Evolutionary conservation across 2,888 invertebrate genomes (phyloP).

Genomic region (Phalera bucephala): DNA sequence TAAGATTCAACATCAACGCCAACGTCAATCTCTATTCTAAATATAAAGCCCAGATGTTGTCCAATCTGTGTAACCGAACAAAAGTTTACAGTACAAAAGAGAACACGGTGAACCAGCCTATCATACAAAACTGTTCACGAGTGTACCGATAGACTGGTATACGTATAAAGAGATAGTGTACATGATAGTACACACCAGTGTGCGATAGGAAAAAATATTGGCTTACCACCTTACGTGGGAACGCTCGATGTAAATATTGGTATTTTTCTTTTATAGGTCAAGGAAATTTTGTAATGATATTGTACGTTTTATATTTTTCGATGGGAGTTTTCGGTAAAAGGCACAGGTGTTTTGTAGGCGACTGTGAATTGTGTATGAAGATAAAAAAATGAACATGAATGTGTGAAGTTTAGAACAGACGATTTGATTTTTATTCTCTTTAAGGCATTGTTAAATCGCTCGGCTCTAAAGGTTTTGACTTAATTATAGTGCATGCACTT

Average conservation of each 20-base stretch:
- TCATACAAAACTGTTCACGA: background rate
- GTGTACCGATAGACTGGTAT: background rate
- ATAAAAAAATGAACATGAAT: too few species aligned
- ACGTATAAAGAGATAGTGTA: background rate
- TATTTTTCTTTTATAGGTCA: background rate
- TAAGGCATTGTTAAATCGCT: too few species aligned
- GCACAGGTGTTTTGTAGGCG: too few species aligned
- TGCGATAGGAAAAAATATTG: background rate
- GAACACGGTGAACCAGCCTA: background rate
- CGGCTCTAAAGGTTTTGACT: too few species aligned
- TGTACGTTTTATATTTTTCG: background rate
- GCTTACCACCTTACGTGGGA: background rate
- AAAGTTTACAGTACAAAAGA: background rate
- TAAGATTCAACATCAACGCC: too few species aligned
- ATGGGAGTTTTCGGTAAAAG: conserved; percentile 6
- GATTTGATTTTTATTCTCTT: too few species aligned
- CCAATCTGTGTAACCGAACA: too few species aligned
- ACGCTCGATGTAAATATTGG: background rate
- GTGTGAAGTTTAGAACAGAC: too few species aligned
- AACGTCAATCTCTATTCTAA: too few species aligned
- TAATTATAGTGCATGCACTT: too few species aligned
- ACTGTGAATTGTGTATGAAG: too few species aligned
- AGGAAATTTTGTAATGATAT: background rate
- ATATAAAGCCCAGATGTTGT: too few species aligned
- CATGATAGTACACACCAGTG: background rate